Base-by-base conservation (phyloP, 2,797 vertebrate species). In the Notolabrus celidotus region DNA sequence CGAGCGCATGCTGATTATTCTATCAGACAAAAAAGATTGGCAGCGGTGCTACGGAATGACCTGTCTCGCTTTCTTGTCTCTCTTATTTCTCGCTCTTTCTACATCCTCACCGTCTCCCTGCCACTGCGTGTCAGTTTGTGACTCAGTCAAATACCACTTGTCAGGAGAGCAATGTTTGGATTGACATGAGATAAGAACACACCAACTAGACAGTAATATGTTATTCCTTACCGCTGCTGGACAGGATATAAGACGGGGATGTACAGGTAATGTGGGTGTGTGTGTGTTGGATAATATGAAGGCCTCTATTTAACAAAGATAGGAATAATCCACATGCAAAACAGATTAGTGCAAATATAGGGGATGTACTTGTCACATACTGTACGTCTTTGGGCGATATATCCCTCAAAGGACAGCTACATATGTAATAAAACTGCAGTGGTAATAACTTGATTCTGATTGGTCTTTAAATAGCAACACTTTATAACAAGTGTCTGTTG, bases 61-160 rank as follows among this genome's bases (percentile, higher is more conserved):
- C 78, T 68, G 83, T 86, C 81, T 88, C 69, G 73, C 83, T 80
- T 65, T 67, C 79, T 82, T 47, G 46, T 47, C 47, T 59, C 61
- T 69, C 62, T 71, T 69, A 57, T 74, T 70, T 67, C 54, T 81
- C 72, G 75, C 72, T 65, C 75, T 76, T 71, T 66, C 56, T 65
- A 75, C 80, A 60, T 78, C 75, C 61, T 65, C 74, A 60, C 61
- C 51, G 46, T 85, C 74, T 51, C 49, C 63, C 63, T 56, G 46
- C 77, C 73, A 22, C 34, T 62, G 42, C 49, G 55, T 88, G 84
- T 90, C 88, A 83, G 80, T 63, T 71, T 83, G 77, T 80, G 86
- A 88, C 86, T 85, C 85, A 91, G 92, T 90, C 89, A 92, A 93
- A 90, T 81, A 88, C 84, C 87, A 88, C 88, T 91, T 92, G 86